These are phyloP conservation scores for Gracilinanus agilis DNA, from an alignment of 2,113 vertebrate genomes.

Conservation along the genomic window DNA sequence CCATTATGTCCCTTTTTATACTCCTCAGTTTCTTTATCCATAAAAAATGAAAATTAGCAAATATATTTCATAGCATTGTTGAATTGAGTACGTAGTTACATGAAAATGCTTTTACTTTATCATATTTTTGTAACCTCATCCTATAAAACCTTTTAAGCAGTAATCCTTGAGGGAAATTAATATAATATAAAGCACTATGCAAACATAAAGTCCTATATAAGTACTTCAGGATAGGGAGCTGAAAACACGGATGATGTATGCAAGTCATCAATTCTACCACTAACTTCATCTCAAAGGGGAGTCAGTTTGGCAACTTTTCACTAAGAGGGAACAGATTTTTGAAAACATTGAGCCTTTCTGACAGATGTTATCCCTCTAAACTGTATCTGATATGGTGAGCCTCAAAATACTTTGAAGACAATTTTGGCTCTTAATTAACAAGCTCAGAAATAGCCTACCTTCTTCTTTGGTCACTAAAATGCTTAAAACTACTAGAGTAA, in stretches of 20 bases:
- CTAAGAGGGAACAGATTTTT: background rate
- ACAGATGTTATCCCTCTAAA: conserved; percentile 41
- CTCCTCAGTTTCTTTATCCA: conserved; percentile 2
- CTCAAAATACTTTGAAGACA: conserved; percentile 26
- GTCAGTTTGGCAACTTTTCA: background rate
- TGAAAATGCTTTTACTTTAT: background rate
- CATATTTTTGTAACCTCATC: conserved; percentile 8
- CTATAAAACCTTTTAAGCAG: conserved; percentile 13
- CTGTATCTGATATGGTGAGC: background rate
- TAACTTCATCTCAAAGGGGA: background rate
- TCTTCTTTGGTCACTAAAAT: background rate
- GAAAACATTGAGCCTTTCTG: background rate
- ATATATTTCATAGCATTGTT: too few species aligned
- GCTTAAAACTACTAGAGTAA: rapidly evolving
- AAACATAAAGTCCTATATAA: background rate
- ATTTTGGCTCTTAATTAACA: background rate
- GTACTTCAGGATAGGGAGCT: background rate
- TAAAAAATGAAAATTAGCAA: background rate
- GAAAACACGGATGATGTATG: background rate
- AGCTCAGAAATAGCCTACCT: background rate
- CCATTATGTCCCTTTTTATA: background rate
- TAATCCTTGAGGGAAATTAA: background rate
- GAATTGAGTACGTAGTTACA: background rate
- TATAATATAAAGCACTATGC: background rate
- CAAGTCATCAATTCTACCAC: background rate